phyloP scores from a whole-genome alignment of 2,888 invertebrate genomes.

The Sarcophaga caerulescens region DNA sequence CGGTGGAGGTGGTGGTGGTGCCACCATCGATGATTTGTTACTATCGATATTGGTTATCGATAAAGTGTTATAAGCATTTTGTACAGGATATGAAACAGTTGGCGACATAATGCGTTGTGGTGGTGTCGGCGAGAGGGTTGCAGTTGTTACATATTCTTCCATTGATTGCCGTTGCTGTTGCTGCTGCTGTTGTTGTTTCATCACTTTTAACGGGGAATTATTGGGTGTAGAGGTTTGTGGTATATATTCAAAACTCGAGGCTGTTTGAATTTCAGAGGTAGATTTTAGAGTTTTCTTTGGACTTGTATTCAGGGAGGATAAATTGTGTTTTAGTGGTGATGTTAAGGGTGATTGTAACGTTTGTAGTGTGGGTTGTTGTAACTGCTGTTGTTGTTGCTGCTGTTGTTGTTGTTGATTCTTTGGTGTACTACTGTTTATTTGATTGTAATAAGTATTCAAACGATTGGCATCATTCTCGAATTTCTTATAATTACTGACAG shows the following conservation, averaged over 20 bases:
- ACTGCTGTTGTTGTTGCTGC: constrained; percentile 62
- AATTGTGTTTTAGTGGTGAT: constrained; percentile 52
- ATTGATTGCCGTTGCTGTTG: constrained; percentile 58
- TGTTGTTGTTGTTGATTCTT: constrained; percentile 74
- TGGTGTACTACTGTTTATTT: constrained; percentile 76
- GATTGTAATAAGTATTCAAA: constrained; percentile 79
- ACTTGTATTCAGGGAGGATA: constrained; percentile 65
- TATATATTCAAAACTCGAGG: constrained; percentile 72
- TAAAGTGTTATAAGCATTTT: constrained; percentile 55
- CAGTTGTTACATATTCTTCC: constrained; percentile 72
- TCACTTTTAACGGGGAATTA: constrained; percentile 22
- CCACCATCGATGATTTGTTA: constrained; percentile 41
- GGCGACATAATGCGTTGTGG: constrained; percentile 33
- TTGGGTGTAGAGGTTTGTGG: constrained; percentile 63
- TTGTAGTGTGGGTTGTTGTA: constrained; percentile 73
- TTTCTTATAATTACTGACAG: constrained; percentile 76
- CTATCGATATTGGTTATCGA: constrained; percentile 54
- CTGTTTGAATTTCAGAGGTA: constrained; percentile 33
- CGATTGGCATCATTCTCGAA: constrained; percentile 80
- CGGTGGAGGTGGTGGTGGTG: constrained; percentile 75
- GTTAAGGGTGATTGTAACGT: constrained; percentile 61
- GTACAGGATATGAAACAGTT: constrained; percentile 50
- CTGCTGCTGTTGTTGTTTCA: constrained; percentile 24
- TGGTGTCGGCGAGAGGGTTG: constrained; percentile 58
- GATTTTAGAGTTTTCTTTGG: constrained; percentile 76